These are phyloP conservation scores for Denticeps clupeoides DNA, from an alignment of 2,797 vertebrate species.

Conservation along the genomic window DNA sequence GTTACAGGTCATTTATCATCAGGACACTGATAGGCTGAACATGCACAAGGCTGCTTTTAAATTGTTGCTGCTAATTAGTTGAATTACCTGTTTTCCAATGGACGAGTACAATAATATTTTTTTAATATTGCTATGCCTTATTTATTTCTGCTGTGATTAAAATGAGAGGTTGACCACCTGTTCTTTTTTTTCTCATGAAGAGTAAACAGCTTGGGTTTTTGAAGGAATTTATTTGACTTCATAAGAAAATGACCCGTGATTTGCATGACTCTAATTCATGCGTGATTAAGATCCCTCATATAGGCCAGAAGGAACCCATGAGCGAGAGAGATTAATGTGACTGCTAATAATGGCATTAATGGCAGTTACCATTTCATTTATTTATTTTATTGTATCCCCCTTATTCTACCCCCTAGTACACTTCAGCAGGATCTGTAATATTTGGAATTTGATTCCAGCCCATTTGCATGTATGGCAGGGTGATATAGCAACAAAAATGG, in stretches of 20 bases:
- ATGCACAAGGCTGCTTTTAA: slow-evolving; percentile 1
- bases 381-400: not conserved
- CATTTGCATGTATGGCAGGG: no score
- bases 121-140: not conserved
- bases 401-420: not conserved
- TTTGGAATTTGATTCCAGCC: no score
- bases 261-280: not conserved
- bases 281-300: slow-evolving; percentile 3
- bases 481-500: no score
- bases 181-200: not conserved
- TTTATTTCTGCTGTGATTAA: not conserved
- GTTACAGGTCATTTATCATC: not conserved
- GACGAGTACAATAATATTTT: not conserved
- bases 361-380: not conserved
- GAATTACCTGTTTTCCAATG: no score
- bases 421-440: not conserved
- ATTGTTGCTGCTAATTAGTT: not conserved
- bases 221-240: not conserved
- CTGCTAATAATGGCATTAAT: slow-evolving; percentile 5
- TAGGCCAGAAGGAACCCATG: no score
- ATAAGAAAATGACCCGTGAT: not conserved
- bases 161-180: not conserved
- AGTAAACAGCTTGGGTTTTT: not conserved
- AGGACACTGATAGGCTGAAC: not conserved
- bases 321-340: slow-evolving; percentile 5